phyloP scores from a whole-genome alignment of 2,113 vertebrate genomes.

The Ariopsis seemanni region DNA sequence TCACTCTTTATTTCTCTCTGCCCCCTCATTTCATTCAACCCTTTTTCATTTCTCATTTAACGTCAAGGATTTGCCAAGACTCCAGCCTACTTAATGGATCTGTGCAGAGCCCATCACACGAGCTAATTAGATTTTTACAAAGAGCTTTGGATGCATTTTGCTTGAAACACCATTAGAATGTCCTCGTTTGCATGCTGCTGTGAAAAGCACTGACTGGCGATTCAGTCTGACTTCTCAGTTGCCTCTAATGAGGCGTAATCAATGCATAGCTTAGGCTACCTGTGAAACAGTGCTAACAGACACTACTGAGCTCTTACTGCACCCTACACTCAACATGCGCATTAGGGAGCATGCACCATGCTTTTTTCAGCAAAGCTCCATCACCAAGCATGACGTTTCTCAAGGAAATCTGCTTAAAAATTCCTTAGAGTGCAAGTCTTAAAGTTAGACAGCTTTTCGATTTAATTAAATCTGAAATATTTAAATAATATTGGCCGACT shows the following conservation, averaged over 20 bases:
- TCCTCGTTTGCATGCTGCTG: conserved; percentile 4
- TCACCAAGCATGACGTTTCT: background rate
- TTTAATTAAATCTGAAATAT: no score
- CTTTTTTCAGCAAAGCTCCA: background rate
- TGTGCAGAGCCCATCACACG: background rate
- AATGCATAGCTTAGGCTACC: conserved; percentile 19
- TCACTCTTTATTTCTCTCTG: background rate
- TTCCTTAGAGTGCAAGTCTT: background rate
- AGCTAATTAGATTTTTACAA: conserved; percentile 13
- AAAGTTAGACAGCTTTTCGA: no score
- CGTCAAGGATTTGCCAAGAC: background rate
- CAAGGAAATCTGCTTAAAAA: background rate
- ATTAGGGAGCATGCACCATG: background rate
- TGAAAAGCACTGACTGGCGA: background rate
- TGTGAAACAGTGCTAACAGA: background rate
- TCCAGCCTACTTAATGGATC: conserved; percentile 7
- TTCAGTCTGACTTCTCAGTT: conserved; percentile 17
- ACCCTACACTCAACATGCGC: background rate
- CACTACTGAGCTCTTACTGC: background rate
- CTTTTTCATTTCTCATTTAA: conserved; percentile 9
- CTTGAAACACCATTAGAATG: background rate
- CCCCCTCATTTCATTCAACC: background rate
- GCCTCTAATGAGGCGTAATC: conserved; percentile 40
- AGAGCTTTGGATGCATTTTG: conserved; percentile 14
- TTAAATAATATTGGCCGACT: no score